Base-by-base conservation (phyloP, 2,888 invertebrate genomes). In the Amblyjoppa fuscipennis region DNA sequence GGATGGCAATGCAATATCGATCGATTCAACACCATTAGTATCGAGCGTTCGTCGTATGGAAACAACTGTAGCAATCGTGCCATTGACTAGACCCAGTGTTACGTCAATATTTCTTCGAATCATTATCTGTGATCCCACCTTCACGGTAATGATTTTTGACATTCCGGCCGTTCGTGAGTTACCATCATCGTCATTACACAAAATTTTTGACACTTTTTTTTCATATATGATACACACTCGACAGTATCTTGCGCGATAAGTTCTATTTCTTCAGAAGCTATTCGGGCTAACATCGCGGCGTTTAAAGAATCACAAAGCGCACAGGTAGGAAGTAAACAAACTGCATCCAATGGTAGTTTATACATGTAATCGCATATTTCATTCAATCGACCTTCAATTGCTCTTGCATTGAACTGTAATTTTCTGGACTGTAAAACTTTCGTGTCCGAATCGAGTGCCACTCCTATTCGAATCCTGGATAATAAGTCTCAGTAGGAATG, bases 221-320 rank as follows among this genome's bases (percentile, higher is more conserved):
- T 34, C 34, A 34, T 34, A 5, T 34, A 53, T 25, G 53, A 73
- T 64, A 61, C 87, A 89, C 31, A 90, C 85, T 41, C 89, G 5
- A 64, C 76, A 3, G 75, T 61, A 80, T 90, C 88, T 49, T 81
- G 31, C 9, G 89, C 89, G 34, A 70, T 41, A 41, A 90, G 83
- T 51, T 71, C 38, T 71, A 91, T 90, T 86, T 89, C 89, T 56
- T 89, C 83, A 1, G 77, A 64, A 13, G 77, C 5, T 45, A 92
- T 87, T 28, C 68, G 75, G 28, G 68, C 69, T 66, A 92, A 81
- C 90, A 92, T 91, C 20, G 89, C 90, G 70, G 61, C 69, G 85
- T 92, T 92, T 16, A 91, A 81, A 75, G 83, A 51, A 51, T 51
- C n/a, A 3, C 51, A 51, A 16, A 51, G 51, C 4, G 16, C 51